Base-by-base conservation (phyloP, 2,888 invertebrate species). In the Listrodromus nycthemerus region DNA sequence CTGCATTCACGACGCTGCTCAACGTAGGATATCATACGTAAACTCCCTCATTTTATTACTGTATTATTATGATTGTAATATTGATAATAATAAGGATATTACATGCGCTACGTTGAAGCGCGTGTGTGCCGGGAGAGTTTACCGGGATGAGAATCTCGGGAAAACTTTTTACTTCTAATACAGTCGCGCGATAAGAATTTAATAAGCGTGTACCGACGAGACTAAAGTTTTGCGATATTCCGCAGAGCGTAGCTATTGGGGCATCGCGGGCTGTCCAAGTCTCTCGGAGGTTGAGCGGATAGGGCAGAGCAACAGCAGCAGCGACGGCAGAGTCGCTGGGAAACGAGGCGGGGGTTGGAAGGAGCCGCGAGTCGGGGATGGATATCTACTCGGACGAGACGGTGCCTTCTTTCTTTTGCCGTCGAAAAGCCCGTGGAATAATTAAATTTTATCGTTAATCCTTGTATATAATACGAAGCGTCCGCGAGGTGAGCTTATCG, bases 391-490 rank as follows among this genome's bases (percentile, higher is more conserved):
- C 16, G 75, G 65, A 65, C 70, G 58, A 41, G 83, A 73, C 76
- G 66, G 10, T 50, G 76, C 80, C 71, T 61, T 80, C 48, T 83
- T 37, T 77, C 77, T 52, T 21, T 24, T 80, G 77, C 52, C 67
- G 61, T 63, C 73, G 45, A 77, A 83, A 83, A 83, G 52, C 80
- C 65, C 80, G 80, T 71, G 63, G 80, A 80, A 83, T 83, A 83
- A 83, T 83, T 83, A 83, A 83, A 83, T 83, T 83, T 83, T 63
- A 80, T 73, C 80, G 76, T 83, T 83, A 73, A 83, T 80, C 80
- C 83, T 73, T 41, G 41, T 13, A 76, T 79, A 83, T 77, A 80
- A 83, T 80, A 76, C 75, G 71, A 50, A 50, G 66, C 83, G 83
- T 80, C 80, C 75, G 50, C 79, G 50, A 33, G 70, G 24, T 33